Evolutionary conservation across 2,888 invertebrate species (phyloP), one percentile per base, ranked within the genome.

Genomic region (Drosophila ezoana): DNA sequence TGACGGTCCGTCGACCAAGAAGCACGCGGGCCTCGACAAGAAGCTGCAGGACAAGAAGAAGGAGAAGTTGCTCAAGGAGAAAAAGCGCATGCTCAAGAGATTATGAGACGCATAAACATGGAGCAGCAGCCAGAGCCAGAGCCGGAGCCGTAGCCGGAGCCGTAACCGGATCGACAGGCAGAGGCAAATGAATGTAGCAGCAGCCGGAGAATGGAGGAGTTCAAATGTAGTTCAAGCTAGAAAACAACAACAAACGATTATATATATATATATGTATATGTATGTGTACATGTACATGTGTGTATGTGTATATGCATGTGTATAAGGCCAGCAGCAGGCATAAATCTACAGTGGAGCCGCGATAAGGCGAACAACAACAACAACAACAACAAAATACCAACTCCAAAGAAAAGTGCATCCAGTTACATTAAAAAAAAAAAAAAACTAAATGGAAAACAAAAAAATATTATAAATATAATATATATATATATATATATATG

Each of bases 41-140:
- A 96, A 95, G 93, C 91, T 95, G 13, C 95, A 95, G 23, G 95
- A 95, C 81, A 95, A 95, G 91, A 95, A 95, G 90, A 95, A 92
- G 71, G 92, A 92, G 68, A 95, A 93, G 91, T 93, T 95, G 84
- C 93, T 95, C 83, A 97, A 96, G 93, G 97, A 97, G 89, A 97
- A 97, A 92, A 97, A 96, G 92, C 95, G 96, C 92, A 96, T 96
- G 78, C 93, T 97, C 60, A 97, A 97, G 92, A 94, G 97, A 93
- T 95, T 97, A 95, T 97, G 96, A 96, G 92, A 79, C 68, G 81
- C 83, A 72, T 77, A 76, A 83, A 43, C 45, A 35, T 11, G 10
- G 28, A 48, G 23, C 11, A 41, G 20, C 23, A 5, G 23, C 38
- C 38, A 16, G 5, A 13, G 23, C 23, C 52, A 5, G 5, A 23